Evolutionary conservation across 1,140 invertebrate genomes (phyloP), one percentile per base, ranked within the genome.

Genomic region (Drosophila biarmipes): DNA sequence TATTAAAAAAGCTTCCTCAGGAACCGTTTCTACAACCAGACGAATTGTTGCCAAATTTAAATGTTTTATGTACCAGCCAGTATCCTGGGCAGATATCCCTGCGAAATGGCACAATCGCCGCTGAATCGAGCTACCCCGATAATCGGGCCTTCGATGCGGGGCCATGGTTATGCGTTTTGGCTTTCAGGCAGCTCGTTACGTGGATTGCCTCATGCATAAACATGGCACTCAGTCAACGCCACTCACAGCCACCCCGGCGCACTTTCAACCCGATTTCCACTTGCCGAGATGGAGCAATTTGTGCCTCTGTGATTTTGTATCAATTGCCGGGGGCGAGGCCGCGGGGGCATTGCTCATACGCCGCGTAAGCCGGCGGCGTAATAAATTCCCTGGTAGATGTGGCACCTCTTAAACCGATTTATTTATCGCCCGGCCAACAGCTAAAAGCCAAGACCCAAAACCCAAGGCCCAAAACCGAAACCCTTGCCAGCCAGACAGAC

Each of bases 281-380:
- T 37, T n/a, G 10, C 43, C 31, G 45, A 68, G 59, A 73, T 78
- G 76, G 73, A 73, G 79, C 78, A 82, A 82, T 81, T 81, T 81
- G 80, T 85, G 82, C 67, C 49, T 48, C 81, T 75, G 72, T 86
- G 81, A 86, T 86, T 86, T 87, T 82, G 75, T 85, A 80, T 85
- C 80, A 80, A 77, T 85, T 86, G 72, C 61, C 64, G 29, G 53
- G 40, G 59, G 45, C 54, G 48, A 52, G 31, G 64, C 64, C 27
- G 6, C 35, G 4, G 27, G 46, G 68, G 58, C 64, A 43, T 72
- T 40, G 64, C 68, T 59, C 69, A 73, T 73, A 71, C 66, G 66
- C 66, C 69, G 35, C 55, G 31, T 72, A 61, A 62, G 67, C 67
- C 56, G 55, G 17, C 46, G 4, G 55, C 40, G 42, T 54, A 73